phyloP scores from a whole-genome alignment of 2,113 vertebrate species.

The Zingel zingel region DNA sequence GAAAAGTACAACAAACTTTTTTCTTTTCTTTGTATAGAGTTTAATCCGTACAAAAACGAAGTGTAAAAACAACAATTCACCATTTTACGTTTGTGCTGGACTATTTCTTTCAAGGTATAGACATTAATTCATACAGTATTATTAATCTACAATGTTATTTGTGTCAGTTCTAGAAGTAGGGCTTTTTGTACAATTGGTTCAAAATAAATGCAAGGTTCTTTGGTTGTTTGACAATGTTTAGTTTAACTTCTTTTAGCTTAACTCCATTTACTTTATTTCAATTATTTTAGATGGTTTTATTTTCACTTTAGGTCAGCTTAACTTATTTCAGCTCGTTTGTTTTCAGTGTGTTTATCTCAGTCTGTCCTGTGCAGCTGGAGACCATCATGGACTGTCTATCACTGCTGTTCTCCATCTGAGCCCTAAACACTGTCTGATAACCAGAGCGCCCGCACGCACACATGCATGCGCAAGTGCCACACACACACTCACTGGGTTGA shows the following conservation, averaged over 20 bases:
- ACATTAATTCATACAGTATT: background rate
- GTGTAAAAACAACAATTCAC: background rate
- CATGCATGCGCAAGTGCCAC: conserved; percentile 3
- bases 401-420: conserved; percentile 62
- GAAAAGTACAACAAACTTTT: background rate
- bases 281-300: background rate
- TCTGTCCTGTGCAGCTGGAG: conserved; percentile 55
- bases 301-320: conserved; percentile 14
- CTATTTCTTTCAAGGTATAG: background rate
- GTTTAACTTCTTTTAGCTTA: background rate
- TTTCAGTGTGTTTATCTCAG: conserved; percentile 30
- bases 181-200: background rate
- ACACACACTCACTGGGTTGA: conserved; percentile 26
- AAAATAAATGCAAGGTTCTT: no score
- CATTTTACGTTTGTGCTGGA: background rate
- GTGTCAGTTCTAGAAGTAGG: background rate
- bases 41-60: background rate
- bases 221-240: background rate
- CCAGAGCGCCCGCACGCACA: conserved; percentile 8
- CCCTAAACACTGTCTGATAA: conserved; percentile 58
- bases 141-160: background rate
- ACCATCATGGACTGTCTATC: conserved; percentile 39
- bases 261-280: background rate
- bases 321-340: conserved; percentile 29
- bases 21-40: no score